Conservation (phyloP, 2,888 invertebrate genomes). For the Polymixis flavicincta region DNA sequence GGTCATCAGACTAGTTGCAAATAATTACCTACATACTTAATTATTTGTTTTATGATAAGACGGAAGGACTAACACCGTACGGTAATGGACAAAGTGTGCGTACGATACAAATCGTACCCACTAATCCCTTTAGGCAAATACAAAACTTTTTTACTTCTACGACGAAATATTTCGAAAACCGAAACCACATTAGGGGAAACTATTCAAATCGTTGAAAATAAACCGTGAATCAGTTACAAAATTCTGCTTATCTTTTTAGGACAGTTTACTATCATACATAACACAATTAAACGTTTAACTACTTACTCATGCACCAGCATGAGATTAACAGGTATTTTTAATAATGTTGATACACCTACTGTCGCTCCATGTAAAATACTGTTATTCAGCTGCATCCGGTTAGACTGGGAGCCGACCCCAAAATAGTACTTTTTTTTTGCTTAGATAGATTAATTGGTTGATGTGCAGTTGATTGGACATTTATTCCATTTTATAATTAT, state of each 20-base stretch:
- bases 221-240: constrained; percentile 39
- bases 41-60: constrained; percentile 58
- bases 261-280: constrained; percentile 66
- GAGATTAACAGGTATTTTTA: background rate
- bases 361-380: no score
- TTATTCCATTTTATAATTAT: background rate
- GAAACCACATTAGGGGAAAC: background rate
- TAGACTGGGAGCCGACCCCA: no score
- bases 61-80: no score
- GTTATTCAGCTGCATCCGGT: no score
- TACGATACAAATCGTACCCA: constrained; percentile 7
- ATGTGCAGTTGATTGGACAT: background rate
- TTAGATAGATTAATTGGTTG: background rate
- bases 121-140: background rate
- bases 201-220: constrained; percentile 18
- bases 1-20: constrained; percentile 42
- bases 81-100: constrained; percentile 44
- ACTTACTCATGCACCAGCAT: constrained; percentile 4
- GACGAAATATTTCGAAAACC: background rate
- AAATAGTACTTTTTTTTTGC: no score
- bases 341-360: background rate
- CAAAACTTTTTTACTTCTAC: no score
- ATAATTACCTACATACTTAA: background rate
- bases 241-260: constrained; percentile 73
- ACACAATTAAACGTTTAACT: constrained; percentile 51